Evolutionary conservation across 1,140 invertebrate species (phyloP), one percentile per base, ranked within the genome.

Genomic region (Teleopsis dalmanni): DNA sequence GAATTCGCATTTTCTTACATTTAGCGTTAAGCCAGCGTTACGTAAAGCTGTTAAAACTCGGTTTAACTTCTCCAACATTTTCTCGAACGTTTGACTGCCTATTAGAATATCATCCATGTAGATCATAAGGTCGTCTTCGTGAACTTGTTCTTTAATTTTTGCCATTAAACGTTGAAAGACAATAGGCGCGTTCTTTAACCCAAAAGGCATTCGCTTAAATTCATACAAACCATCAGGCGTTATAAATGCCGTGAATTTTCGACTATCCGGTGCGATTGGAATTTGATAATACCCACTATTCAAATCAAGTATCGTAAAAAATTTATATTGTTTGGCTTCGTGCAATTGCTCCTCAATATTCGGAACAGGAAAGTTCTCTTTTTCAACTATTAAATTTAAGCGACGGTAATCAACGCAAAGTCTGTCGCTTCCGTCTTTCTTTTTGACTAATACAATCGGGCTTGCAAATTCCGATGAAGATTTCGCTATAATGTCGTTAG

Each of bases 191-290:
- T 63, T 68, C 31, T 52, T 51, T 2, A 69, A 47, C 3, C 65
- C 62, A 43, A 67, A 69, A 0, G 65, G 69, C 38, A 65, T 61
- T 71, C 57, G 73, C 76, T 79, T 82, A 45, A 61, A 63, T 3
- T 73, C 73, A 48, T 75, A 78, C 29, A 65, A 64, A 3, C 42
- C 57, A 48, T 72, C 69, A 0, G 61, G 60, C 0, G 70, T 74
- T 4, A 72, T 65, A 37, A 72, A 72, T 0, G 59, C 71, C 2
- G 70, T 71, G 26, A 38, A 46, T 35, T 61, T 46, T 44, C 51
- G 21, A 33, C 55, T 58, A 3, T 52, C 35, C 36, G 23, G 4
- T 1, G 50, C 50, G 7, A 63, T 33, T 21, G 38, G 36, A 2
- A 67, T 56, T 48, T 67, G 56, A 51, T 57, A 60, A 50, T 65